These are phyloP conservation scores for Mimumesa dahlbomi DNA, from an alignment of 2,888 invertebrate species.

Conservation along the genomic window DNA sequence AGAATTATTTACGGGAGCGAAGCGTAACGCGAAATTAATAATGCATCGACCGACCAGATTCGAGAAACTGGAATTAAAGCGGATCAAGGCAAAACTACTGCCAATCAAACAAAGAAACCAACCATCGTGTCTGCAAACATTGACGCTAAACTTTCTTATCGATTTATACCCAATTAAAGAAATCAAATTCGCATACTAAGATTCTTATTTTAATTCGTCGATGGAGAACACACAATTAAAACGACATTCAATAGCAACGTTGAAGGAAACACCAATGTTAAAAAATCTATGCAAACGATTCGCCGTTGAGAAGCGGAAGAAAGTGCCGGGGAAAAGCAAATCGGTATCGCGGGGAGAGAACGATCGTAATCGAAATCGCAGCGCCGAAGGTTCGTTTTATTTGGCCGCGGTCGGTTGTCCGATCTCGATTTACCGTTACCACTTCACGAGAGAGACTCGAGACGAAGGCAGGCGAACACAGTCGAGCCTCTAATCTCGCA, in stretches of 20 bases:
- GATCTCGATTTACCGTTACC: constrained; percentile 70
- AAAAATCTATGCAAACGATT: too few species aligned
- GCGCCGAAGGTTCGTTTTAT: constrained; percentile 31
- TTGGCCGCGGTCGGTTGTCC: constrained; percentile 53
- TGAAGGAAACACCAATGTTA: too few species aligned
- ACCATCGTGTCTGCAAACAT: too few species aligned
- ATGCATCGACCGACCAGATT: constrained; percentile 8
- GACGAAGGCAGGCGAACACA: constrained; percentile 12
- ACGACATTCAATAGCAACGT: too few species aligned
- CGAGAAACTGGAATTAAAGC: too few species aligned
- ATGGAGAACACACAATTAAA: too few species aligned
- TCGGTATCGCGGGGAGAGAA: constrained; percentile 13
- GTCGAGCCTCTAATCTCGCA: constrained; percentile 51
- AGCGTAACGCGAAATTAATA: neutral
- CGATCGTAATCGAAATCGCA: constrained; percentile 45
- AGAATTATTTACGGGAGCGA: neutral
- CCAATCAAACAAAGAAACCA: too few species aligned
- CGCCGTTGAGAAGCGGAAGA: neutral
- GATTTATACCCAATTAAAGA: too few species aligned
- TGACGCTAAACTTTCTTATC: too few species aligned
- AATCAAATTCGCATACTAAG: too few species aligned
- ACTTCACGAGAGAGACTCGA: constrained; percentile 45
- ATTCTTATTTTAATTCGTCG: too few species aligned
- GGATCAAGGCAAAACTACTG: neutral
- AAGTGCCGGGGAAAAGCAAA: neutral